Base-by-base conservation (phyloP, 2,888 invertebrate species). In the Yponomeuta sedellus region DNA sequence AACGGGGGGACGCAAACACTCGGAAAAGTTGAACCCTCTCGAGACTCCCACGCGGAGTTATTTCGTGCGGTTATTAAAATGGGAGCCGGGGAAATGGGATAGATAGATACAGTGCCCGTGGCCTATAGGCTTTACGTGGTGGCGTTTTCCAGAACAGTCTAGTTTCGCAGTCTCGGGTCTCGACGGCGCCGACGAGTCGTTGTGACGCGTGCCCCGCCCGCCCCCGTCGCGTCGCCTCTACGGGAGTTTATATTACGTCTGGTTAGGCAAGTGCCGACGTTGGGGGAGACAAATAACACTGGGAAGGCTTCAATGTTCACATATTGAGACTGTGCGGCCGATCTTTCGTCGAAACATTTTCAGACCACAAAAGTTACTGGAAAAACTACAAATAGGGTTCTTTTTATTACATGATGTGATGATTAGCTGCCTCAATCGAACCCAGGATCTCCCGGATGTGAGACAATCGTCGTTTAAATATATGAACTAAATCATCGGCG, bases 181-280 rank as follows among this genome's bases (percentile, higher is more conserved):
- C 34, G 80, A 80, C 77, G 76, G 86, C 86, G 87, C 85, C 86
- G 83, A 79, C 80, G 81, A 80, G 86, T 80, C 86, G 82, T 86
- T 85, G 82, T 86, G 86, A 85, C 83, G 84, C 77, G 77, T 74
- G 74, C 86, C 87, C 85, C 88, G 86, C 88, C 88, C 80, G 74
- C 74, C 86, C 87, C 85, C 88, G 86, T 88, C 88, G 80, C 82
- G 74, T 77, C 77, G 77, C 76, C 76, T 77, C 77, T 58, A 11
- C 58, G 58, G 64, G 79, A 74, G 75, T 77, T 76, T 80, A 74
- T 75, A 79, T 78, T 80, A 77, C 77, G 75, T 73, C 76, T 77
- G 72, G 44, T 64, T 76, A 76, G 73, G 73, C 71, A 77, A 74
- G 75, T 75, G 75, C 77, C 77, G 77, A 77, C 73, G 74, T 64